Evolutionary conservation across 2,888 invertebrate genomes (phyloP), one percentile per base, ranked within the genome.

Genomic region (Panopea generosa): DNA sequence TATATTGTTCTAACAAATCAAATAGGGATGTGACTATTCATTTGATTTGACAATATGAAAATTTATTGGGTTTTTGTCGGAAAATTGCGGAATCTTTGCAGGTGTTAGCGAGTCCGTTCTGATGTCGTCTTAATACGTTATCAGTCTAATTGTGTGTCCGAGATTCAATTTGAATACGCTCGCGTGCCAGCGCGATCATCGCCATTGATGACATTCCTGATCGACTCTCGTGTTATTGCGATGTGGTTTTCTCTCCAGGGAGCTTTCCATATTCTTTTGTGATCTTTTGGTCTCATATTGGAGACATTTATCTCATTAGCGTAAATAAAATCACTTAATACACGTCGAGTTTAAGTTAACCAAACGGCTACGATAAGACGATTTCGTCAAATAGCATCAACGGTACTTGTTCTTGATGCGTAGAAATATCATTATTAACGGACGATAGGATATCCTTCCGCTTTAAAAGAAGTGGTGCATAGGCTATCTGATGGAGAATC

Each of bases 401-500:
- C 57, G 11, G 62, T 52, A 65, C 68, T 74, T 56, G 22, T 68
- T 74, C 60, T 60, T 67, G 53, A 57, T 62, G 81, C 77, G 75
- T 60, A 72, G 77, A 68, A 81, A 77, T 75, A 77, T 69, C 72
- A 71, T 77, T 71, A 77, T 77, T 81, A 70, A 77, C 72, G 73
- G 67, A 45, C 74, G 76, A 77, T 70, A 65, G 55, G 65, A 72
- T 55, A 69, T 65, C 67, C 63, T 77, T 77, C 75, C 69, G 72
- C 68, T 52, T 49, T 69, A 45, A 73, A 68, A 45, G 43, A 53
- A 61, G 56, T 49, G 55, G 75, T 55, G 66, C 60, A 67, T 60
- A 20, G 57, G 47, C 57, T 66, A 77, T 81, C 78, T 74, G 80
- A 78, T 84, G 79, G 77, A 82, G 84, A 89, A 89, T 89, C 87